Percentiles rank a stretch among this genome's conserved stretches.
Evolutionary conservation across 2,797 vertebrate genomes (phyloP).

Genomic region (Dallia pectoralis): DNA sequence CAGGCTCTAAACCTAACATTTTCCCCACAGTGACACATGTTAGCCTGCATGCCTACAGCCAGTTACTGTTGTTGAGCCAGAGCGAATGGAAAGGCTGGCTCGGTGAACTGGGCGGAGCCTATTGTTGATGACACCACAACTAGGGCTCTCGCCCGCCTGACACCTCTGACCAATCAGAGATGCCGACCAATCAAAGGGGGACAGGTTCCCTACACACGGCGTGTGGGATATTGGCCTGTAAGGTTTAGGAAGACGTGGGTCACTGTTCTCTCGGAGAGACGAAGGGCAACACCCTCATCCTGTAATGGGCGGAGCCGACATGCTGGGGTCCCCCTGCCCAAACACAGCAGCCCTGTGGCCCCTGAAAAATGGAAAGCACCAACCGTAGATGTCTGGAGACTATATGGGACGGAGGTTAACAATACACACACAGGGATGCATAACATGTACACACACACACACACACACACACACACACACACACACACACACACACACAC

Average conservation of each 20-base stretch:
- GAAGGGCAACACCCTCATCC: no score
- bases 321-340: constrained; percentile 37
- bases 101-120: neutral
- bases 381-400: neutral
- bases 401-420: neutral
- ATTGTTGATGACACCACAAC: neutral
- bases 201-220: neutral
- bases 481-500: constrained; percentile 13
- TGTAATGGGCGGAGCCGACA: constrained; percentile 43
- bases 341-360: constrained; percentile 2
- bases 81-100: neutral
- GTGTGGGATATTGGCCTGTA: neutral
- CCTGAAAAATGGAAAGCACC: constrained; percentile 13
- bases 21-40: constrained; percentile 1
- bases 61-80: neutral
- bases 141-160: neutral
- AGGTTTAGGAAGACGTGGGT: constrained; percentile 30
- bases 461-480: constrained; percentile 5
- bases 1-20: neutral
- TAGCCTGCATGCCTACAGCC: neutral
- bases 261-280: constrained; percentile 52
- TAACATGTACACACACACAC: constrained; percentile 20
- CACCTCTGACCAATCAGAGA: no score
- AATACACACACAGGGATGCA: neutral
- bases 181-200: no score